Evolutionary conservation across 1,140 invertebrate genomes (phyloP).

Genomic region (Phortica variegata): DNA sequence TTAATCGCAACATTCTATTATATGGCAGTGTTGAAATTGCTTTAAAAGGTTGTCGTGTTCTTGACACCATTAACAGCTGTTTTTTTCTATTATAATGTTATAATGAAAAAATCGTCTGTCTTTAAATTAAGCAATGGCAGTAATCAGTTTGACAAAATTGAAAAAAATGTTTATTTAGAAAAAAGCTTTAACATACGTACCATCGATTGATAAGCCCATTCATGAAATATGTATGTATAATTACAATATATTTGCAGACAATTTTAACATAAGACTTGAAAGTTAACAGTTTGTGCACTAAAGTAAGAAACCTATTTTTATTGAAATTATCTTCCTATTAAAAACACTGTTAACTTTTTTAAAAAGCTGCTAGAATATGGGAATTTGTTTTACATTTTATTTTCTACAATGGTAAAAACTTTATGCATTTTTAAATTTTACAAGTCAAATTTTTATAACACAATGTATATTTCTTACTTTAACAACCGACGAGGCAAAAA

Average conservation of each 20-base stretch:
- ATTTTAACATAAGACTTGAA: constrained; percentile 6
- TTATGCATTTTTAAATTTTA: background rate
- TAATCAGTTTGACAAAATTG: too few relatives aligned
- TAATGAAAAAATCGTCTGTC: too few relatives aligned
- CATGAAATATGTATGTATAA: too few relatives aligned
- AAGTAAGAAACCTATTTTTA: background rate
- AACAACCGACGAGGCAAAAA: too few relatives aligned
- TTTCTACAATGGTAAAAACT: too few relatives aligned
- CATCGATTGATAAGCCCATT: background rate
- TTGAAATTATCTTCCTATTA: background rate
- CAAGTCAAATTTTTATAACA: background rate
- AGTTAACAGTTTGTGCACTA: background rate
- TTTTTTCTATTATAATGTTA: constrained; percentile 1
- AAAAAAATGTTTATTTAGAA: too few relatives aligned
- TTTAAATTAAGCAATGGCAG: too few relatives aligned
- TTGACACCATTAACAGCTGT: constrained; percentile 2
- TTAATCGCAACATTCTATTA: constrained; percentile 18
- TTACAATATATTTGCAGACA: constrained; percentile 16
- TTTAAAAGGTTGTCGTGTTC: background rate
- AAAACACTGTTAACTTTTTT: background rate
- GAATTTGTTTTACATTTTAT: too few relatives aligned
- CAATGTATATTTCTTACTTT: background rate
- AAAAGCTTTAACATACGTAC: background rate
- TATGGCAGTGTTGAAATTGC: background rate
- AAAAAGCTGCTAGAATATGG: too few relatives aligned